A percentile compares a stretch with the other conserved stretches of the same genome.
These are phyloP conservation scores for Acrocephalus arundinaceus DNA, from an alignment of 2,113 vertebrate species.

Conservation along the genomic window DNA sequence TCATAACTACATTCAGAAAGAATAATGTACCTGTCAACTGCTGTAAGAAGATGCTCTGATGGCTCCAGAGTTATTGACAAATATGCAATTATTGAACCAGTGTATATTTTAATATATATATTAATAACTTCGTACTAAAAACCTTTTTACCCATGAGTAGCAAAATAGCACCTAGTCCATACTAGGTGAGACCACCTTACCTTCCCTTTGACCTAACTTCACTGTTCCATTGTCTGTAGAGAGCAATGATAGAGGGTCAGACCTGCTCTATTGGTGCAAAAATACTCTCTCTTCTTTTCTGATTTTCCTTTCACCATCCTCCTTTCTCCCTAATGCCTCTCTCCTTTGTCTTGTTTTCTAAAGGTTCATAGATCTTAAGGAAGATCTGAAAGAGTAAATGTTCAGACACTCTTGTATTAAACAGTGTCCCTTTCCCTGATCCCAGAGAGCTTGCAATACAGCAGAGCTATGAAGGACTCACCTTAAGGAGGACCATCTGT, in stretches of 20 bases:
- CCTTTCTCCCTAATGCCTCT: neutral
- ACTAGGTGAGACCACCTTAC: neutral
- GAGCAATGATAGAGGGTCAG: neutral
- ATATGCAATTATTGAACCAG: neutral
- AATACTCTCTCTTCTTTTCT: neutral
- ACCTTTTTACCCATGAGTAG: neutral
- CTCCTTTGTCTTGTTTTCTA: neutral
- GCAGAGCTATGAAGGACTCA: rapidly evolving
- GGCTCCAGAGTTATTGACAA: neutral
- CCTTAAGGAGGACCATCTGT: neutral
- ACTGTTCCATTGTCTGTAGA: neutral
- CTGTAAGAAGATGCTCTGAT: neutral
- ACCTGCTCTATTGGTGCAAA: neutral
- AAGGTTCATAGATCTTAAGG: neutral
- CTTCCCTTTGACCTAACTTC: neutral
- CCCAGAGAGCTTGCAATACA: neutral
- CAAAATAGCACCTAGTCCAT: neutral
- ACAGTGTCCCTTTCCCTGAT: neutral
- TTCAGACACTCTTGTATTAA: neutral
- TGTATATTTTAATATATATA: neutral
- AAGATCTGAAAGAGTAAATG: neutral
- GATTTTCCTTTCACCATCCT: neutral
- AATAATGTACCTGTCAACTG: neutral
- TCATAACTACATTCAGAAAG: neutral
- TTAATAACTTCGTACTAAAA: neutral